Conservation (phyloP, 2,797 vertebrate genomes). For the Pipistrellus nathusii region DNA sequence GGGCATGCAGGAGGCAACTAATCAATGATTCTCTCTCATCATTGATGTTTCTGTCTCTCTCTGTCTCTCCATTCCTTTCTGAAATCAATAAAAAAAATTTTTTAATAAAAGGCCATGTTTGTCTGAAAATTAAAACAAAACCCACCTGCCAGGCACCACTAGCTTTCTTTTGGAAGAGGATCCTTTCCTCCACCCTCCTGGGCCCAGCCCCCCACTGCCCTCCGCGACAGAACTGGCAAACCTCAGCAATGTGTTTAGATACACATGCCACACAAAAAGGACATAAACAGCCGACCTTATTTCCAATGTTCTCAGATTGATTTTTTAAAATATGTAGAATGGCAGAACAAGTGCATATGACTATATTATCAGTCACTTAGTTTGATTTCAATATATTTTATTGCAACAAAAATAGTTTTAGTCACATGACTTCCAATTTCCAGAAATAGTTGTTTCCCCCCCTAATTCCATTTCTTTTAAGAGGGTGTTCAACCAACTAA, state of each 20-base stretch:
- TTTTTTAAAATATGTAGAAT: conserved; percentile 33
- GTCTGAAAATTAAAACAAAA: conserved; percentile 81
- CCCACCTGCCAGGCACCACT: conserved; percentile 66
- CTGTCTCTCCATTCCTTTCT: no score
- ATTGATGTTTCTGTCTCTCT: no score
- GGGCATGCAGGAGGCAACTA: no score
- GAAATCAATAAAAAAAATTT: not conserved
- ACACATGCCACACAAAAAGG: conserved; percentile 47
- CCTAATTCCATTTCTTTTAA: not conserved
- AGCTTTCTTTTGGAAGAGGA: conserved; percentile 74
- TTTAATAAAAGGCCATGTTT: conserved; percentile 74
- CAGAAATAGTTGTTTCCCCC: not conserved
- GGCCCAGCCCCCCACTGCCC: conserved; percentile 35
- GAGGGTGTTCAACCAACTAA: conserved; percentile 50
- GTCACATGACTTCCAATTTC: conserved; percentile 60
- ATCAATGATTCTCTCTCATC: no score
- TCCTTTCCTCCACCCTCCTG: conserved; percentile 67
- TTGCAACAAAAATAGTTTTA: conserved; percentile 59
- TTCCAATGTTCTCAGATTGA: conserved; percentile 72
- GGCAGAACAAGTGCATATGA: conserved; percentile 40
- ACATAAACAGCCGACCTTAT: conserved; percentile 52
- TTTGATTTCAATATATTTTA: conserved; percentile 63
- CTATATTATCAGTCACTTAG: conserved; percentile 49
- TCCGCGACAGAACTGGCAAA: conserved; percentile 10
- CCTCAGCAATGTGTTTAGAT: not conserved